phyloP scores from a whole-genome alignment of 1,140 invertebrate species.

The Drosophila virilis region DNA sequence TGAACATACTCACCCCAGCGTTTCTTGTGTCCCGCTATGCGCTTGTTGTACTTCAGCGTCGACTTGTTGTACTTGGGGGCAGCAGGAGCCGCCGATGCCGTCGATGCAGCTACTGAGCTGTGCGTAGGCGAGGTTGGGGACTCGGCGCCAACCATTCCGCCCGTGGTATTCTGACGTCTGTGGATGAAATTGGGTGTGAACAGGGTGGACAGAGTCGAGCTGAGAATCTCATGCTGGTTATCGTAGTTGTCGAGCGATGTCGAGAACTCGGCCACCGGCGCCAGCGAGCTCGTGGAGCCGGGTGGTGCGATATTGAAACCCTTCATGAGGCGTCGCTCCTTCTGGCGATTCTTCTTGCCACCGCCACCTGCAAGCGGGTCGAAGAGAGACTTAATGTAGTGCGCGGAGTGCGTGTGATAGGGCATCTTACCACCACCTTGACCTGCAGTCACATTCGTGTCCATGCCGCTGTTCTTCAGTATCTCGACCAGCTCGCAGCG shows the following conservation, averaged over 20 bases:
- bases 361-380: constrained; percentile 88
- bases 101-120: constrained; percentile 12
- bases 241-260: constrained; percentile 88
- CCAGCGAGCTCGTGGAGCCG: constrained; percentile 86
- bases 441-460: constrained; percentile 92
- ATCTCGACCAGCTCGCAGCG: constrained; percentile 98
- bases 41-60: constrained; percentile 85
- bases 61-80: constrained; percentile 79
- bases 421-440: constrained; percentile 72
- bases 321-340: constrained; percentile 96
- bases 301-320: constrained; percentile 95
- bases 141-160: constrained; percentile 29
- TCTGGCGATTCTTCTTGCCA: constrained; percentile 96
- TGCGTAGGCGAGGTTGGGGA: constrained; percentile 62
- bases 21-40: constrained; percentile 88
- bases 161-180: constrained; percentile 64
- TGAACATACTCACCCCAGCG: constrained; percentile 85
- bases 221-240: constrained; percentile 78
- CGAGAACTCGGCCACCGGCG: constrained; percentile 91
- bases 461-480: constrained; percentile 96
- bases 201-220: constrained; percentile 74
- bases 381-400: neutral
- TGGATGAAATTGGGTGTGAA: constrained; percentile 84
- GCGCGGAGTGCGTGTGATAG: neutral
- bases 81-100: constrained; percentile 13